Evolutionary conservation across 2,888 invertebrate species (phyloP), one percentile per base, ranked within the genome.

Genomic region (Apoda limacodes): DNA sequence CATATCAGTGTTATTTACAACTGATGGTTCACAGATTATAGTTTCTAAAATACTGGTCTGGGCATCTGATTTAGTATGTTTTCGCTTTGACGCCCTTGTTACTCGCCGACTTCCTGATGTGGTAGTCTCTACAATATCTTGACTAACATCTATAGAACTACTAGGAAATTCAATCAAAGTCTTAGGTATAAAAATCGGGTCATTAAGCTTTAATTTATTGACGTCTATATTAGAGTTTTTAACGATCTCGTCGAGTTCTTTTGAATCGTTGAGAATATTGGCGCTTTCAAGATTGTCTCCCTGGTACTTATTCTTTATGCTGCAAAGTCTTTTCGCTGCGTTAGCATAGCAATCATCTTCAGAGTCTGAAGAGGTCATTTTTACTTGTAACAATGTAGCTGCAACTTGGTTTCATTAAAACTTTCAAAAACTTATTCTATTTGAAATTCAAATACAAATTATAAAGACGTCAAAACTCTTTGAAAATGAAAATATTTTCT

Each of bases 261-360:
- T 13, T 0, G 49, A 48, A 6, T 45, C 48, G 35, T 57, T 40
- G 2, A 59, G 30, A n/a, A 58, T 15, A 22, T 45, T 52, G 1
- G 37, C 34, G 10, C 35, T 48, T 20, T 53, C 43, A 5, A 55
- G 38, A 25, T 50, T 56, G 20, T 64, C 58, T 9, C 52, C 55
- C 2, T 38, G 34, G 30, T 55, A 68, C 27, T 52, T 52, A 19
- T 52, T 61, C 35, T 52, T 67, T 28, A 72, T 49, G 2, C 42
- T 46, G 17, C 66, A 57, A 2, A 80, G 46, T 36, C 58, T 69
- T 22, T 59, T 52, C 2, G 66, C 66, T 21, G 60, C 46, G 30
- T 72, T 70, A 2, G 68, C 60, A 41, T 72, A 80, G 41, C 62
- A 70, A 37, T 80, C 76, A 17, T 74, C 74, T 14, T 78, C 78